These are phyloP conservation scores for Blomia tropicalis DNA, from an alignment of 2,888 invertebrate genomes.

Conservation along the genomic window DNA sequence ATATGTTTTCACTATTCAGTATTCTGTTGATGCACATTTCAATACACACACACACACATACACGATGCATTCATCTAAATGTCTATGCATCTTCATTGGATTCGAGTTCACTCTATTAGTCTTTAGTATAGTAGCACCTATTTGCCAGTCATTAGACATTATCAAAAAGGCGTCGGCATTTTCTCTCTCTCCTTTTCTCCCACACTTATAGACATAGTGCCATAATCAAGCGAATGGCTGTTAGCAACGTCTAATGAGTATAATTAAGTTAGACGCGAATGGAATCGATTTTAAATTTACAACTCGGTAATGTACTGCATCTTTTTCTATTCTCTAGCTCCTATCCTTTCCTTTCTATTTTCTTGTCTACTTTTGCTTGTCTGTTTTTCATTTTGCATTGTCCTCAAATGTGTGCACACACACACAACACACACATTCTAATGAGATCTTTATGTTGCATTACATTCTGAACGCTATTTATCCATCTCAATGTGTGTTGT, in stretches of 20 bases:
- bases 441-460: neutral
- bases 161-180: conserved; percentile 1
- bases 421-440: neutral
- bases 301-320: neutral
- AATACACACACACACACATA: too few species aligned
- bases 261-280: conserved; percentile 10
- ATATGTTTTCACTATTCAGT: neutral
- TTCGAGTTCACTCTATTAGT: neutral
- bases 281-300: conserved; percentile 13
- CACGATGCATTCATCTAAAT: too few species aligned
- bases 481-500: too few species aligned
- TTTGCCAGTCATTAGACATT: conserved; percentile 13
- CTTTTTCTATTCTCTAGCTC: neutral
- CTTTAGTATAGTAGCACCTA: too few species aligned
- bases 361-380: neutral
- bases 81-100: too few species aligned
- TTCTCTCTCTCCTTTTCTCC: too few species aligned
- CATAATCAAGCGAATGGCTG: neutral
- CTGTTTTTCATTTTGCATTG: too few species aligned
- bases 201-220: neutral
- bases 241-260: conserved; percentile 8
- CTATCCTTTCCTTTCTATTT: neutral
- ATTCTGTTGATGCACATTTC: neutral
- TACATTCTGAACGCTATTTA: too few species aligned
- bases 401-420: too few species aligned